Evolutionary conservation across 2,888 invertebrate species (phyloP).

Genomic region (Tolmerus cingulatus): DNA sequence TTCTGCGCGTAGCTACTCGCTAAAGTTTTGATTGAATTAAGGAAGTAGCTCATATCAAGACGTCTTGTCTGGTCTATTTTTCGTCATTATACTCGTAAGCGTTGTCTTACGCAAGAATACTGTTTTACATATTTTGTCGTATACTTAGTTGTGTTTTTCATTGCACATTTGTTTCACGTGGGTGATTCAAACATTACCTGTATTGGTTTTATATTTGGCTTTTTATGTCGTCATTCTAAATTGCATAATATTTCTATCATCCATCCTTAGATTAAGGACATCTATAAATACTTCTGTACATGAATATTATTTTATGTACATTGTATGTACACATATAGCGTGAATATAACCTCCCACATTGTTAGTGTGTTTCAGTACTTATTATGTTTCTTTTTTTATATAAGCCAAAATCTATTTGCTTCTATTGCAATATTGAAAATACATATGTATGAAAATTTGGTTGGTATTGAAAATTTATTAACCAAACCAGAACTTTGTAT

Average conservation of each 20-base stretch:
- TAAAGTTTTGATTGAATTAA: slow-evolving; percentile 62
- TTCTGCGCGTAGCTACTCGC: slow-evolving; percentile 53
- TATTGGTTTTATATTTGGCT: not conserved
- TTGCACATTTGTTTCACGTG: not conserved
- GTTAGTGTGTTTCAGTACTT: too few relatives aligned
- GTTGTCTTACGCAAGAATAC: not conserved
- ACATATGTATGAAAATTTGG: too few relatives aligned
- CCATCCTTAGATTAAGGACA: not conserved
- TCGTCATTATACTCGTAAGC: not conserved
- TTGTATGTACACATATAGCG: not conserved
- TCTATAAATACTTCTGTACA: not conserved
- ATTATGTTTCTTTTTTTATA: too few relatives aligned
- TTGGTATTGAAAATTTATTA: too few relatives aligned
- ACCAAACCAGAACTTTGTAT: too few relatives aligned
- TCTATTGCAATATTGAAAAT: too few relatives aligned
- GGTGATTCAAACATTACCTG: not conserved
- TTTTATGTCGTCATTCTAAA: not conserved
- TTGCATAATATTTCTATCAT: not conserved
- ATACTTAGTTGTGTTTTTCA: not conserved
- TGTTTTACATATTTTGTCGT: not conserved
- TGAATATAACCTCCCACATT: not conserved
- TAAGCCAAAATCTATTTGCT: too few relatives aligned
- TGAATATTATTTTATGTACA: too few relatives aligned
- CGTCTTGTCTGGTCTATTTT: not conserved
- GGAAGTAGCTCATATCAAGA: slow-evolving; percentile 53